Evolutionary conservation across 2,797 vertebrate genomes (phyloP).

Genomic region (Xenentodon cancila): DNA sequence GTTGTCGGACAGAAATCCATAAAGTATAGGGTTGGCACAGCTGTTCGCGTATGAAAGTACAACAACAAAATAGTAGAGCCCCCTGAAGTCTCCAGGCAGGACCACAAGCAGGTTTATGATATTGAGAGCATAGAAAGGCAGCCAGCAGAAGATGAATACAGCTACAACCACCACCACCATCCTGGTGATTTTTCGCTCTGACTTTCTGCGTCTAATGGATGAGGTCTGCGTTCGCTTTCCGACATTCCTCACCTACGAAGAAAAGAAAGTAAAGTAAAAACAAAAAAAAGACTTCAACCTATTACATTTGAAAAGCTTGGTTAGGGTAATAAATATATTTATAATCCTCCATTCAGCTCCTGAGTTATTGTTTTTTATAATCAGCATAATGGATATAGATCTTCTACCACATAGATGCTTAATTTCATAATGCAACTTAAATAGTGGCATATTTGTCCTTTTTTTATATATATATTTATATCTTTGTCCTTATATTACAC

Average conservation of each 20-base stretch:
- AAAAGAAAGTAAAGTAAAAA: background rate
- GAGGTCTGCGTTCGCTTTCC: slow-evolving; percentile 85
- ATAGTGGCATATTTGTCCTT: too few species aligned
- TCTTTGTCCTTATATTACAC: too few species aligned
- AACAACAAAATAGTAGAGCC: slow-evolving; percentile 93
- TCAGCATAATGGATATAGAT: too few species aligned
- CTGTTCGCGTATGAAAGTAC: slow-evolving; percentile 96
- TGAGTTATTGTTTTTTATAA: too few species aligned
- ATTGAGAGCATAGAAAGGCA: slow-evolving; percentile 93
- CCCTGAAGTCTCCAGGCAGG: slow-evolving; percentile 88
- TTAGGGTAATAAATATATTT: too few species aligned
- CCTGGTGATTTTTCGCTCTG: slow-evolving; percentile 91
- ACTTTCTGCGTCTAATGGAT: slow-evolving; percentile 86
- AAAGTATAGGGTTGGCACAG: slow-evolving; percentile 95
- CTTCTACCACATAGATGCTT: too few species aligned
- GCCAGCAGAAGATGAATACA: slow-evolving; percentile 94
- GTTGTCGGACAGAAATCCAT: slow-evolving; percentile 94
- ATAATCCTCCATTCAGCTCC: too few species aligned
- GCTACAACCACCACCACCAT: slow-evolving; percentile 97
- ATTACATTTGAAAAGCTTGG: too few species aligned
- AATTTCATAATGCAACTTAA: too few species aligned
- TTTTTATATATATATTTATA: too few species aligned
- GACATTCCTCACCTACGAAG: slow-evolving; percentile 82
- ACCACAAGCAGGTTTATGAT: slow-evolving; percentile 91
- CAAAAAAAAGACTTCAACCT: background rate